phyloP scores from a whole-genome alignment of 2,113 vertebrate genomes.

The Daboia siamensis region DNA sequence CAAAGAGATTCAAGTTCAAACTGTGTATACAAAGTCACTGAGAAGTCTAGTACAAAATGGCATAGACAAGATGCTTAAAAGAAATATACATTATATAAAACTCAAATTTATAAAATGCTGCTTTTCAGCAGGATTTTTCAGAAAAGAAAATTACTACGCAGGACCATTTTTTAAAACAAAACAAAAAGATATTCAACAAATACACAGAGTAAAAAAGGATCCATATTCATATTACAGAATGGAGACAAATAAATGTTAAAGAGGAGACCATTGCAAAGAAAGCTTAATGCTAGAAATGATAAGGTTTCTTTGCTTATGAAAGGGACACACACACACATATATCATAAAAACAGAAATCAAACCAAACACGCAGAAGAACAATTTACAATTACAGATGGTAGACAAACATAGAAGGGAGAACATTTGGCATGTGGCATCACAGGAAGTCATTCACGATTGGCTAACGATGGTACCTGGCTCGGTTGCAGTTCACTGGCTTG shows the following conservation, averaged over 20 bases:
- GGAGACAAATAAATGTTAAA: conserved; percentile 65
- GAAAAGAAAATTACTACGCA: conserved; percentile 71
- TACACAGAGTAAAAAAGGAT: conserved; percentile 70
- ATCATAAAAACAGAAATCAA: conserved; percentile 55
- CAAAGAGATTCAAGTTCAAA: conserved; percentile 59
- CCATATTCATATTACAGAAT: conserved; percentile 74
- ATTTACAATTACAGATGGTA: conserved; percentile 72
- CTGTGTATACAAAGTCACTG: conserved; percentile 71
- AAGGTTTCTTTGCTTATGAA: conserved; percentile 59
- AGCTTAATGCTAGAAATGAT: conserved; percentile 38
- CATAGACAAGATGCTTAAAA: conserved; percentile 70
- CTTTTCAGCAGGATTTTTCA: conserved; percentile 67
- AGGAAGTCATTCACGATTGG: conserved; percentile 79
- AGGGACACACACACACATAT: conserved; percentile 54
- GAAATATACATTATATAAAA: conserved; percentile 70
- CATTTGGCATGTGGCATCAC: conserved; percentile 77
- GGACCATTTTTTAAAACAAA: conserved; percentile 47
- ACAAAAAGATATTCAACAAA: conserved; percentile 27
- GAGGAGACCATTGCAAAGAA: conserved; percentile 65
- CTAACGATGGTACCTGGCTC: conserved; percentile 89
- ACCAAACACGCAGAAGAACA: conserved; percentile 43
- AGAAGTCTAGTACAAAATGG: conserved; percentile 63
- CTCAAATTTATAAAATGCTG: conserved; percentile 77
- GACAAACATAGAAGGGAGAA: conserved; percentile 75
- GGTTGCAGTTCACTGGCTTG: conserved; percentile 82